These are phyloP conservation scores for Spheniscus humboldti DNA, from an alignment of 2,797 vertebrate genomes.

Conservation along the genomic window DNA sequence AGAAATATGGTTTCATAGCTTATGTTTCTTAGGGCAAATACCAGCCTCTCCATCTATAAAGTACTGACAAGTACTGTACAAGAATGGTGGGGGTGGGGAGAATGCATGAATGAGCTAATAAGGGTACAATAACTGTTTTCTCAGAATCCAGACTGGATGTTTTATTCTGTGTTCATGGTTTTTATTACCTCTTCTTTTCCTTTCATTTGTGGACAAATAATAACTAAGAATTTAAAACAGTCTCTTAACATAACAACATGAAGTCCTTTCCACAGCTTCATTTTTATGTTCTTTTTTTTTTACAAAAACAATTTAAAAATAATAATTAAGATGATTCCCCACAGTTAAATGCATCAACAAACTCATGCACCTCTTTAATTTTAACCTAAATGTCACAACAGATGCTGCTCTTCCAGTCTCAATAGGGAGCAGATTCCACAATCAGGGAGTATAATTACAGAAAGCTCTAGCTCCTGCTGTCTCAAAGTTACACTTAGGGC, in stretches of 20 bases:
- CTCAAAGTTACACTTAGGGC: conserved; percentile 74
- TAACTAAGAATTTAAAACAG: background rate
- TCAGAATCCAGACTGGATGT: background rate
- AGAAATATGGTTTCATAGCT: background rate
- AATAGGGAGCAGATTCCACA: conserved; percentile 75
- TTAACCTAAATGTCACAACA: conserved; percentile 74
- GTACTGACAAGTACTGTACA: background rate
- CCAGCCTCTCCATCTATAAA: background rate
- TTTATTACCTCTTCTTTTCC: background rate
- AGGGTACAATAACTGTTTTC: background rate
- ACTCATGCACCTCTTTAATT: conserved; percentile 66
- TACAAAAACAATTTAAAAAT: conserved; percentile 46
- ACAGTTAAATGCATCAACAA: conserved; percentile 64
- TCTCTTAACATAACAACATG: background rate
- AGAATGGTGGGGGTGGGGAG: background rate
- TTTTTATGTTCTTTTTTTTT: background rate
- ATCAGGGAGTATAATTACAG: conserved; percentile 75
- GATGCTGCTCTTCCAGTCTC: conserved; percentile 73
- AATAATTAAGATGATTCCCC: conserved; percentile 52
- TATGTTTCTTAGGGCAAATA: background rate
- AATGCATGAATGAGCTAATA: background rate
- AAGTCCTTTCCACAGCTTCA: background rate
- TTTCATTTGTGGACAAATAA: background rate
- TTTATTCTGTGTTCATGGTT: background rate
- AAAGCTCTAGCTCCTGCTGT: conserved; percentile 71